Conservation (phyloP, 2,888 invertebrate species). For the Achlya flavicornis region DNA sequence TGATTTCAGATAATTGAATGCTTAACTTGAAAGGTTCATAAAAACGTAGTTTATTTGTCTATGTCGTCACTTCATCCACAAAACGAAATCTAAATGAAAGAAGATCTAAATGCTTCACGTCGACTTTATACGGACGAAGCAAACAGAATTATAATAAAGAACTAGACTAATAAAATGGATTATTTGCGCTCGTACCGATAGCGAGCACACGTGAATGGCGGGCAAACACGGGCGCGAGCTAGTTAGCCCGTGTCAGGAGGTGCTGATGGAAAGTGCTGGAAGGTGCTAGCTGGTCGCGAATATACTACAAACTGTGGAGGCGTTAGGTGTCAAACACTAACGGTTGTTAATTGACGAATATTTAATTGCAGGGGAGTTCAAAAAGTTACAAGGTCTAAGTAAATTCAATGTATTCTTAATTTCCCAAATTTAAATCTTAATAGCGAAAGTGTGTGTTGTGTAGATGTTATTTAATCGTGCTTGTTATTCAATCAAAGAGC, state of each 20-base stretch:
- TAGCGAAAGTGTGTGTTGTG: too few species aligned
- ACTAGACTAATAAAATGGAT: conserved; percentile 22
- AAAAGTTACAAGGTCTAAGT: neutral
- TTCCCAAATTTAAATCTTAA: too few species aligned
- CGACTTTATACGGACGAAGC: neutral
- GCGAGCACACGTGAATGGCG: conserved; percentile 51
- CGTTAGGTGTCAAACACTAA: conserved; percentile 2
- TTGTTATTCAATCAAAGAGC: too few species aligned
- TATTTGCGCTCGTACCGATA: conserved; percentile 25
- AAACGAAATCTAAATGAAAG: too few species aligned
- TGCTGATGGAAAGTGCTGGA: neutral
- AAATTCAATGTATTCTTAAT: neutral
- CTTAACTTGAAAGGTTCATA: too few species aligned
- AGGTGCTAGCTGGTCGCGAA: conserved; percentile 35
- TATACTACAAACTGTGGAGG: conserved; percentile 35
- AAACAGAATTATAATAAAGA: conserved; percentile 15
- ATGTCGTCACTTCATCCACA: too few species aligned
- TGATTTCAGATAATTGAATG: too few species aligned
- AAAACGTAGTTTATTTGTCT: too few species aligned
- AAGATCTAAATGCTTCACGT: neutral
- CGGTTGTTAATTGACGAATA: neutral
- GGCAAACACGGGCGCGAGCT: conserved; percentile 65
- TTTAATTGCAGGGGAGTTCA: neutral
- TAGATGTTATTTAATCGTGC: too few species aligned
- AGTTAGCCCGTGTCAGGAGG: conserved; percentile 7